Evolutionary conservation across 2,888 invertebrate genomes (phyloP).

Genomic region (Agrotis ipsilon): DNA sequence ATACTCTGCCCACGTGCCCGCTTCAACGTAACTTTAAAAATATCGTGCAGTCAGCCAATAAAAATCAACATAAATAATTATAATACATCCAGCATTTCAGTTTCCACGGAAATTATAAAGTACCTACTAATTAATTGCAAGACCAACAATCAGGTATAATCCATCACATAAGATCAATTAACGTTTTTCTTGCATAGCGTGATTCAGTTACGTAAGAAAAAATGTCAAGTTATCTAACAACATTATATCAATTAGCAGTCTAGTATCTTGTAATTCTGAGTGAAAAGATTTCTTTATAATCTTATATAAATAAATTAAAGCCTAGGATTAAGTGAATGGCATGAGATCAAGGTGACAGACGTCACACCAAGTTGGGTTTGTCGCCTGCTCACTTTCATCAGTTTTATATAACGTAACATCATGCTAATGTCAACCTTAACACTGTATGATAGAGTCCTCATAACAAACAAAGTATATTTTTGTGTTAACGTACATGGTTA

Average conservation of each 20-base stretch:
- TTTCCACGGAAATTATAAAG: conserved; percentile 6
- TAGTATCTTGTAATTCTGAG: conserved; percentile 10
- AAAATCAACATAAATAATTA: too few species aligned
- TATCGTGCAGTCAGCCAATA: neutral
- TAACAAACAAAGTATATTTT: neutral
- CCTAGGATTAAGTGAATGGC: conserved; percentile 61
- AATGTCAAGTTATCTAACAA: conserved; percentile 33
- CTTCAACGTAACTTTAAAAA: too few species aligned
- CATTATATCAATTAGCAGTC: conserved; percentile 31
- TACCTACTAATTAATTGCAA: conserved; percentile 26
- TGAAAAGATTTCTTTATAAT: conserved; percentile 31
- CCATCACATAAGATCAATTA: conserved; percentile 31
- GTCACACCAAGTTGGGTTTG: conserved; percentile 62
- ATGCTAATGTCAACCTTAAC: conserved; percentile 40
- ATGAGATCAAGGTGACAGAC: conserved; percentile 64
- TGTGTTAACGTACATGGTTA: conserved; percentile 20
- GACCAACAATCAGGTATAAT: conserved; percentile 19
- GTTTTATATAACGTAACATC: conserved; percentile 48
- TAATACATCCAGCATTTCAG: too few species aligned
- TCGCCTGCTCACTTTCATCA: conserved; percentile 61
- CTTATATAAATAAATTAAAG: conserved; percentile 39
- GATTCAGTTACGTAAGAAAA: conserved; percentile 27
- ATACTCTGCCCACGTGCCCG: too few species aligned
- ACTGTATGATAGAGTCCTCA: conserved; percentile 20
- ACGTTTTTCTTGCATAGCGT: conserved; percentile 33